Percentiles rank a stretch among this genome's conserved stretches.
Evolutionary conservation across 1,140 invertebrate genomes (phyloP).

Genomic region (Diachasma alloeum): DNA sequence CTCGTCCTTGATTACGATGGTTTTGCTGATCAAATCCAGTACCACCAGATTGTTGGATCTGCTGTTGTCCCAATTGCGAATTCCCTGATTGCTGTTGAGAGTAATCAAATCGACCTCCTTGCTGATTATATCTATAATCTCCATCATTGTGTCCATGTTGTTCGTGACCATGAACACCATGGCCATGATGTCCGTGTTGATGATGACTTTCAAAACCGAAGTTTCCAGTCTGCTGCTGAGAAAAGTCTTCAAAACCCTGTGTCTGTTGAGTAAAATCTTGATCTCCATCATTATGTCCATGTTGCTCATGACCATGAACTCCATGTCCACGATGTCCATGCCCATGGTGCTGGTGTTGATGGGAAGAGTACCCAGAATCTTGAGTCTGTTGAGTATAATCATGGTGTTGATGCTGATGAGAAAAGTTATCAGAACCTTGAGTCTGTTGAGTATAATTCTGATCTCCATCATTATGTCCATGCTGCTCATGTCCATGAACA

Average conservation of each 20-base stretch:
- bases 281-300: slow-evolving; percentile 2
- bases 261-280: slow-evolving; percentile 40
- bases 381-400: slow-evolving; percentile 40
- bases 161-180: background rate
- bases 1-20: background rate
- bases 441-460: slow-evolving; percentile 40
- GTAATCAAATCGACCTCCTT: slow-evolving; percentile 32
- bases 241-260: slow-evolving; percentile 28
- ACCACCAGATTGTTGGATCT: background rate
- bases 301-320: background rate
- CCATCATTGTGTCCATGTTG: background rate
- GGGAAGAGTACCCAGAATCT: slow-evolving; percentile 23
- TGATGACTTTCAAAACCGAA: too few relatives aligned
- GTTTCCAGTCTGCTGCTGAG: background rate
- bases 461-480: slow-evolving; percentile 3
- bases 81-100: slow-evolving; percentile 33
- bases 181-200: background rate
- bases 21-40: background rate
- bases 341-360: slow-evolving; percentile 29
- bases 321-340: slow-evolving; percentile 21
- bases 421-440: slow-evolving; percentile 29
- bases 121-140: slow-evolving; percentile 35
- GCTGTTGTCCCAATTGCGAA: slow-evolving; percentile 7
- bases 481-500: background rate
- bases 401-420: slow-evolving; percentile 16